These are phyloP conservation scores for fruit fly (Drosophila melanogaster) DNA, from an alignment of 1,140 invertebrate species.

Conservation along the genomic window DNA sequence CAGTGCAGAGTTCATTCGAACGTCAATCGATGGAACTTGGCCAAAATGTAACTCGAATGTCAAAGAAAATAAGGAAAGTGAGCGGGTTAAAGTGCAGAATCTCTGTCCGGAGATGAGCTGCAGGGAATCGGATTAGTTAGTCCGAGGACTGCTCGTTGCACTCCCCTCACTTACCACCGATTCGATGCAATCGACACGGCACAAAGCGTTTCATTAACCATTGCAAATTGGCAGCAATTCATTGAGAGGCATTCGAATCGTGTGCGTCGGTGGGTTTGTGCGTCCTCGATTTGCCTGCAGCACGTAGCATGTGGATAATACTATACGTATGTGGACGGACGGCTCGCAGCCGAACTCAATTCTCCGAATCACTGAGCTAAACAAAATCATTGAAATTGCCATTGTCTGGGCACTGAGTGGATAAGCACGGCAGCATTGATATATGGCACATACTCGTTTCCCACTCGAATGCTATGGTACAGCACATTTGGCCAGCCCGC, in stretches of 20 bases:
- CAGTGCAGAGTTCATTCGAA: slow-evolving; percentile 4
- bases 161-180: neutral
- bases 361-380: slow-evolving; percentile 81
- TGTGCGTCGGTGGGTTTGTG: slow-evolving; percentile 29
- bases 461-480: neutral
- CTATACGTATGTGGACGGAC: slow-evolving; percentile 15
- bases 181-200: slow-evolving; percentile 69
- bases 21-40: slow-evolving; percentile 48
- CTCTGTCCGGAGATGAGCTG: slow-evolving; percentile 28
- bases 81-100: slow-evolving; percentile 65
- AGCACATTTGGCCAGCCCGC: slow-evolving; percentile 25
- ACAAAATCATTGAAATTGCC: slow-evolving; percentile 80
- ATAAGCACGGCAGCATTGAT: slow-evolving; percentile 58
- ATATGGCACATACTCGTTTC: slow-evolving; percentile 26
- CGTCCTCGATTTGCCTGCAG: slow-evolving; percentile 43
- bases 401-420: slow-evolving; percentile 59
- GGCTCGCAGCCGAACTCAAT: slow-evolving; percentile 61
- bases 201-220: slow-evolving; percentile 83
- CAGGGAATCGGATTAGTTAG: slow-evolving; percentile 43
- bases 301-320: slow-evolving; percentile 44
- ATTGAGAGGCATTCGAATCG: slow-evolving; percentile 71
- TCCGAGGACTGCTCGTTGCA: slow-evolving; percentile 2
- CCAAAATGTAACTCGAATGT: slow-evolving; percentile 74
- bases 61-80: slow-evolving; percentile 80
- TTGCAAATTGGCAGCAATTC: slow-evolving; percentile 82